Base-by-base conservation (phyloP, 37 sponge, comb jelly and placozoan genomes). In the Eunapius fragilis region DNA sequence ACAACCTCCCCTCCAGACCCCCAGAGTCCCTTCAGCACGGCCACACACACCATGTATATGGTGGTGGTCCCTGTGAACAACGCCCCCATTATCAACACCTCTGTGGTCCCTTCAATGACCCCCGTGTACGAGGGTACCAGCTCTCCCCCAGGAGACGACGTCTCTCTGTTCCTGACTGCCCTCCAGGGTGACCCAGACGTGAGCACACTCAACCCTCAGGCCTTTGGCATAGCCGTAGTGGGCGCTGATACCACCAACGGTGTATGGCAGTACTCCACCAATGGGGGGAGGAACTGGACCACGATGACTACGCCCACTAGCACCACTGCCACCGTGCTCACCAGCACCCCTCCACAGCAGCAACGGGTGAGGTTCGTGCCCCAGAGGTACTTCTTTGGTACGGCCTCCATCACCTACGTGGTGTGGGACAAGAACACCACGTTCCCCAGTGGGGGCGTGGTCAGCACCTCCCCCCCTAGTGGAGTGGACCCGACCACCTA, bases 21-120 rank as follows among this genome's bases (percentile, higher is more conserved):
- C 11, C 84, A 84, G 22, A 86, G 91, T 74, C 79, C 97, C 25
- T 92, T 94, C 72, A 92, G 97, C 70, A 35, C 37, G 9, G 91
- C 92, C 25, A 78, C 81, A 7, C 83, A 90, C 27, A 82, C 83
- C 5, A 33, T 97, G 31, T 82, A 80, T 28, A 32, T 93, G 23
- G 31, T 73, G 74, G 80, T 97, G 0, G 81, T 94, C 28, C 91
- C 97, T 10, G 93, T 97, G 13, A 97, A 97, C 71, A 95, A 97
- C 89, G 91, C 97, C 45, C 97, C 97, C n/a, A 88, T 94, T 19
- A 37, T 97, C 17, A 84, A 92, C 31, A 5, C 86, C 7, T 25
- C 41, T 17, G 67, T 86, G 14, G 41, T 84, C 30, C 81, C 85
- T 3, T 23, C 74, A 3, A 93, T 95, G 96, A 82, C 88, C 5